phyloP scores from a whole-genome alignment of 2,113 vertebrate species.

The Hypanus sabinus region DNA sequence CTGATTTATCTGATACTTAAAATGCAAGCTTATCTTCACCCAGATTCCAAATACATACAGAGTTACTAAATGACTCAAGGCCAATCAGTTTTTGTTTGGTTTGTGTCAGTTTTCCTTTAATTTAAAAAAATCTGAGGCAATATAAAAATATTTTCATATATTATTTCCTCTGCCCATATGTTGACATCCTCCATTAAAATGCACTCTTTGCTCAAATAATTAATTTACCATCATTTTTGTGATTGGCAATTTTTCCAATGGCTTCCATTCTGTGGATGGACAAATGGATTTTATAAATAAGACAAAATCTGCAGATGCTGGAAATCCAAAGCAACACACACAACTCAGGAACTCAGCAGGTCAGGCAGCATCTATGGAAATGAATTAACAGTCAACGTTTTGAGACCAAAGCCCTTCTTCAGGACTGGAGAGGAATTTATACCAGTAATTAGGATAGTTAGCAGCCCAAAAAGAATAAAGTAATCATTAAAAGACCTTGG shows the following conservation, averaged over 20 bases:
- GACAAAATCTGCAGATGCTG: no score
- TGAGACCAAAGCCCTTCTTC: no score
- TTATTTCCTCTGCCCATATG: background rate
- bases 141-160: background rate
- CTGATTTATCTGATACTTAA: background rate
- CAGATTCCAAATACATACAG: background rate
- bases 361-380: no score
- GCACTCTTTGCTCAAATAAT: background rate
- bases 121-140: background rate
- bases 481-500: background rate
- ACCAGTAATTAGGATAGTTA: background rate
- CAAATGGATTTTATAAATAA: background rate
- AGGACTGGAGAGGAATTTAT: background rate
- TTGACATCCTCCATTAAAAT: background rate
- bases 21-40: background rate
- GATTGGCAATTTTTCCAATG: background rate
- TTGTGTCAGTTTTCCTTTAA: background rate
- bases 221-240: background rate
- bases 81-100: no score
- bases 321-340: no score
- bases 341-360: no score
- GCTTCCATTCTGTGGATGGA: background rate
- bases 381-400: no score
- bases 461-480: background rate
- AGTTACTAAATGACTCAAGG: background rate